phyloP scores from a whole-genome alignment of 2,888 invertebrate genomes.

The Matsumyia berberina region DNA sequence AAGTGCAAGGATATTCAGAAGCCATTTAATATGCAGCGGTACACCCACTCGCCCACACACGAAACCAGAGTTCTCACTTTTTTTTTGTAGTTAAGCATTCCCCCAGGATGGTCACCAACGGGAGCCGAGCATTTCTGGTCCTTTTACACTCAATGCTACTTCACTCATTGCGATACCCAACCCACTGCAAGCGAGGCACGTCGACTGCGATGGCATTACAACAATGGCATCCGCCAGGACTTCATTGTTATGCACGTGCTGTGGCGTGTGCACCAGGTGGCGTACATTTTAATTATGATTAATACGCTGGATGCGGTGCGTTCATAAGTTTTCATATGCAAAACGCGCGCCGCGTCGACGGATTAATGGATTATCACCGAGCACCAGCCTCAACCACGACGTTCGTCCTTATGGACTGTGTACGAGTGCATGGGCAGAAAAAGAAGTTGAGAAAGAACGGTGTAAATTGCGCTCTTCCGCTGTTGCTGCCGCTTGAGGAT shows the following conservation, averaged over 20 bases:
- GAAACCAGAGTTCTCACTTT: not conserved
- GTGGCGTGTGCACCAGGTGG: slow-evolving; percentile 67
- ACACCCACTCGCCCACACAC: slow-evolving; percentile 4
- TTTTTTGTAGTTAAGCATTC: slow-evolving; percentile 12
- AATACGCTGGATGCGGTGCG: slow-evolving; percentile 61
- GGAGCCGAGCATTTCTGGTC: slow-evolving; percentile 9
- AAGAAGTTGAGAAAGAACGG: slow-evolving; percentile 21
- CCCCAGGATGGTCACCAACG: slow-evolving; percentile 54
- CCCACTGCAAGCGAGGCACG: not conserved
- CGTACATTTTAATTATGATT: slow-evolving; percentile 74
- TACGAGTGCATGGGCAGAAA: not conserved
- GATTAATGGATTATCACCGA: slow-evolving; percentile 72
- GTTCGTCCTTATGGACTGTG: slow-evolving; percentile 23
- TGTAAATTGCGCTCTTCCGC: slow-evolving; percentile 32
- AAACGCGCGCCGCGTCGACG: slow-evolving; percentile 66
- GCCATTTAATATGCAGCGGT: slow-evolving; percentile 49
- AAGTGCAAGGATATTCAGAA: slow-evolving; percentile 37
- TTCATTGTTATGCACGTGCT: slow-evolving; percentile 73
- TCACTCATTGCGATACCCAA: not conserved
- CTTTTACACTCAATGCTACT: slow-evolving; percentile 13
- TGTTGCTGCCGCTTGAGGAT: slow-evolving; percentile 3
- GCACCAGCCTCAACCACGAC: slow-evolving; percentile 10
- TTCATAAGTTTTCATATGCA: slow-evolving; percentile 71
- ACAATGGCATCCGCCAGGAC: slow-evolving; percentile 44
- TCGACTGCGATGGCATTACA: slow-evolving; percentile 41